These are phyloP conservation scores for Hesperia comma DNA, from an alignment of 2,888 invertebrate species.

Conservation along the genomic window DNA sequence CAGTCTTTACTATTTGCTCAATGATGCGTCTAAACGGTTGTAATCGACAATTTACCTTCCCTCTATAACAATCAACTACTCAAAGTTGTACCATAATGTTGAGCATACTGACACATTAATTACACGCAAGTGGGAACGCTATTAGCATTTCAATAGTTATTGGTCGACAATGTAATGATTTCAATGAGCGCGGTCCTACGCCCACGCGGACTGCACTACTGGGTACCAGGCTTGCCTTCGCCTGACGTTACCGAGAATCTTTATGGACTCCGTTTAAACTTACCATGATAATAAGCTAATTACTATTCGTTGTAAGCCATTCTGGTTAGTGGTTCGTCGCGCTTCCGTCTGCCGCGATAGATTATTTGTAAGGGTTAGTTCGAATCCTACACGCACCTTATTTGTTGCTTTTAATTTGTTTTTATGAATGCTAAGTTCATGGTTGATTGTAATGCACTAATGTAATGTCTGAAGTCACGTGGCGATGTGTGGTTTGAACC, in stretches of 20 bases:
- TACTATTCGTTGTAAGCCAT: background rate
- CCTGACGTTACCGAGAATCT: background rate
- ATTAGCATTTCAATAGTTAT: constrained; percentile 6
- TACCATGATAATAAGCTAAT: background rate
- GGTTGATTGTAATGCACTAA: too few relatives aligned
- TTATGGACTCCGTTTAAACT: background rate
- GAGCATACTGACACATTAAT: background rate
- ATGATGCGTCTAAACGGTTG: background rate
- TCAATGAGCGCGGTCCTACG: background rate
- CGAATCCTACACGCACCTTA: too few relatives aligned
- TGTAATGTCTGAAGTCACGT: too few relatives aligned
- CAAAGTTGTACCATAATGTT: background rate
- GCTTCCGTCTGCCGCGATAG: too few relatives aligned
- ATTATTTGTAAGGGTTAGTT: too few relatives aligned
- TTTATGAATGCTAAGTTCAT: too few relatives aligned
- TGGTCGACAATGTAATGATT: constrained; percentile 1
- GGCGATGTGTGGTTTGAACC: too few relatives aligned
- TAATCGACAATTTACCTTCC: background rate
- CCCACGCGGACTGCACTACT: background rate
- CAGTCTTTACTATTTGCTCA: background rate
- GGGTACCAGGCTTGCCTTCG: too few relatives aligned
- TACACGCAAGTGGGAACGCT: background rate
- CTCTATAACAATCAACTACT: too few relatives aligned
- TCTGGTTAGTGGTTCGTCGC: too few relatives aligned
- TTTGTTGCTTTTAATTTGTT: too few relatives aligned